Evolutionary conservation across 2,888 invertebrate species (phyloP).

Genomic region (Ophion costatus): DNA sequence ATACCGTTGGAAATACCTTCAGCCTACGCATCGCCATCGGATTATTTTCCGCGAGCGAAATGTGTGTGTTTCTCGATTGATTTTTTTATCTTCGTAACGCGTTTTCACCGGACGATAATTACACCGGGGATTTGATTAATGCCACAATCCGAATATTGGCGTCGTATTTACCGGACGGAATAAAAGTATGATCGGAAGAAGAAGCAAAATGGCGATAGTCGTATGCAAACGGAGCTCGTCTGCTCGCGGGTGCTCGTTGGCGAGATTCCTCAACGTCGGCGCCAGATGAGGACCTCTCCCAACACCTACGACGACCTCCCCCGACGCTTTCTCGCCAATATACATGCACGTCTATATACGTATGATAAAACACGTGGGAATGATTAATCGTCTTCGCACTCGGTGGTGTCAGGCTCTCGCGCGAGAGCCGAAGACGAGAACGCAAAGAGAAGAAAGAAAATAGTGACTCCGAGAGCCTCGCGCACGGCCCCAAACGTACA

Average conservation of each 20-base stretch:
- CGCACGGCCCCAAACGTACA: slow-evolving; percentile 13
- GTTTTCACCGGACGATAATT: background rate
- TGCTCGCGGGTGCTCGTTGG: background rate
- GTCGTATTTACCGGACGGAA: too few relatives aligned
- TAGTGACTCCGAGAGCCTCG: slow-evolving; percentile 23
- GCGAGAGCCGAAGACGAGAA: slow-evolving; percentile 48
- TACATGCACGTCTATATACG: slow-evolving; percentile 7
- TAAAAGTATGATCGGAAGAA: background rate
- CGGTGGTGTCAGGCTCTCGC: slow-evolving; percentile 48
- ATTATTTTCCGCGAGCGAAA: slow-evolving; percentile 11
- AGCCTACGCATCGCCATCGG: slow-evolving; percentile 52
- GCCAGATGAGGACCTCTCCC: slow-evolving; percentile 51
- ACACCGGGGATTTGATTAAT: background rate
- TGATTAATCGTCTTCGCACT: slow-evolving; percentile 64
- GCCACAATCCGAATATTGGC: background rate
- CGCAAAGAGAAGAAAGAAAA: slow-evolving; percentile 36
- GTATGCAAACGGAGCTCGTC: slow-evolving; percentile 8
- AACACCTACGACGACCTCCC: slow-evolving; percentile 64
- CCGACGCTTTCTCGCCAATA: slow-evolving; percentile 57
- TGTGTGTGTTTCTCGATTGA: slow-evolving; percentile 10
- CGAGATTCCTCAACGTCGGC: slow-evolving; percentile 37
- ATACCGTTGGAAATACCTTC: slow-evolving; percentile 59
- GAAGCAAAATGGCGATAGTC: slow-evolving; percentile 19
- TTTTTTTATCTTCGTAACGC: background rate
- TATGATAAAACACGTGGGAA: slow-evolving; percentile 56